Evolutionary conservation across 2,113 vertebrate genomes (phyloP).

Genomic region (Morone saxatilis): DNA sequence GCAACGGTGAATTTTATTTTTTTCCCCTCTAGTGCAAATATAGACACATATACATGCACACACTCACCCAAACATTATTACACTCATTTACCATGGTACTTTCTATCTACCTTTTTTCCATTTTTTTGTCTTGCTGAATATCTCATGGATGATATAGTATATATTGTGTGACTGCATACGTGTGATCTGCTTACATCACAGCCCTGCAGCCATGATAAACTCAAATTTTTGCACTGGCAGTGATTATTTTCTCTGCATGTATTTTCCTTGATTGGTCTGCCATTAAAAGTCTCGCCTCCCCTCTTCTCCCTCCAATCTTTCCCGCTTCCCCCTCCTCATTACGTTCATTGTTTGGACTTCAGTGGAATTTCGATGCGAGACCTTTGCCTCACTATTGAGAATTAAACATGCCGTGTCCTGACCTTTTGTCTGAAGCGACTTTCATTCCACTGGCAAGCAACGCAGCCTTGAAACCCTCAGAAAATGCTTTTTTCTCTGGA

Average conservation of each 20-base stretch:
- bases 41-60: neutral
- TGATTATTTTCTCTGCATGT: constrained; percentile 63
- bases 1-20: neutral
- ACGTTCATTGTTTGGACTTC: constrained; percentile 79
- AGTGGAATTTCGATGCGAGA: constrained; percentile 81
- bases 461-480: constrained; percentile 60
- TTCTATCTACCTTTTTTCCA: constrained; percentile 22
- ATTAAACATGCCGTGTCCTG: constrained; percentile 84
- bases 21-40: neutral
- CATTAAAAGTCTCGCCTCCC: constrained; percentile 44
- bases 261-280: constrained; percentile 70
- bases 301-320: neutral
- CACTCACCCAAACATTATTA: neutral
- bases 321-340: constrained; percentile 59
- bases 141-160: constrained; percentile 26
- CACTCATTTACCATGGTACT: constrained; percentile 5
- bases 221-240: constrained; percentile 34
- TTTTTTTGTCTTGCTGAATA: neutral
- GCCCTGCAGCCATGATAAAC: constrained; percentile 49
- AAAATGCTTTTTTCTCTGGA: constrained; percentile 55
- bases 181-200: constrained; percentile 30
- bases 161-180: constrained; percentile 5
- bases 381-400: constrained; percentile 82
- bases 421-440: constrained; percentile 82
- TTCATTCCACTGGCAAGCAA: constrained; percentile 73